A percentile compares a stretch with the other conserved stretches of the same genome.
phyloP scores from a whole-genome alignment of 2,113 vertebrate species.

The Thunnus thynnus region DNA sequence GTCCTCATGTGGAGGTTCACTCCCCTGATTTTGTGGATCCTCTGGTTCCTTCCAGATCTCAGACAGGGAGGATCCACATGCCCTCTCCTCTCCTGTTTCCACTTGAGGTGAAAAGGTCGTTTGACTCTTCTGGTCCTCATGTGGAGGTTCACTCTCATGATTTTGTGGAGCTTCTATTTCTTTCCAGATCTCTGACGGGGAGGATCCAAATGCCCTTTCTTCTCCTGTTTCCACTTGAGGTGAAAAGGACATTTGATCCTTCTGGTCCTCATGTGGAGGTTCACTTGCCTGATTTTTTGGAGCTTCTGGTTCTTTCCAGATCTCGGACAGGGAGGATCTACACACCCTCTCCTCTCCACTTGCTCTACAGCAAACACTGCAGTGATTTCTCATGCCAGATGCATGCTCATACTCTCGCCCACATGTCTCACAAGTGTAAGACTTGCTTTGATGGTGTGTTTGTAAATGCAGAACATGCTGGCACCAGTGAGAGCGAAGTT shows the following conservation, averaged over 20 bases:
- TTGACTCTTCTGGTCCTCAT: neutral
- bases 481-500: slow-evolving; percentile 78
- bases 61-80: too few relatives aligned
- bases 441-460: slow-evolving; percentile 81
- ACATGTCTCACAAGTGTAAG: slow-evolving; percentile 80
- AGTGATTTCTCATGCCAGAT: slow-evolving; percentile 79
- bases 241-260: neutral
- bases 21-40: too few relatives aligned
- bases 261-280: too few relatives aligned
- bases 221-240: neutral
- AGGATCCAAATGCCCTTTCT: too few relatives aligned
- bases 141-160: too few relatives aligned
- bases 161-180: neutral
- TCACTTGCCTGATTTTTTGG: too few relatives aligned
- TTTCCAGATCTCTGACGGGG: too few relatives aligned
- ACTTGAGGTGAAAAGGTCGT: neutral
- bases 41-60: neutral
- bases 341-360: slow-evolving; percentile 55
- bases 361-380: slow-evolving; percentile 77
- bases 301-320: slow-evolving; percentile 18
- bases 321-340: slow-evolving; percentile 29
- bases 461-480: slow-evolving; percentile 81
- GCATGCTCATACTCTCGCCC: slow-evolving; percentile 85
- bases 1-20: too few relatives aligned
- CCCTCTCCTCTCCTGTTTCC: neutral